Evolutionary conservation across 2,888 invertebrate species (phyloP).

Genomic region (Temnothorax ravouxi): DNA sequence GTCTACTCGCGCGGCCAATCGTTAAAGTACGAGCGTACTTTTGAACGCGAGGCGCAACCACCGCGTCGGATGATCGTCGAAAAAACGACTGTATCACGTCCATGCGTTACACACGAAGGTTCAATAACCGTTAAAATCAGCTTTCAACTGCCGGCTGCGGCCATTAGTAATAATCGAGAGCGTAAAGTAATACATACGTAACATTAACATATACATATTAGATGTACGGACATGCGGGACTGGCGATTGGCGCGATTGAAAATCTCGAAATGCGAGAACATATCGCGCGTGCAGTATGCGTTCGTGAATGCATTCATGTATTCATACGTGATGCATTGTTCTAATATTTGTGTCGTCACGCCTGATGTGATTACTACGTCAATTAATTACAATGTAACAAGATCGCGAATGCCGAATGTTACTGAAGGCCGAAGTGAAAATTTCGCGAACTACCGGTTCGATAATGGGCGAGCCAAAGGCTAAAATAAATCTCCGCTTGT

Average conservation of each 20-base stretch:
- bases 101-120: background rate
- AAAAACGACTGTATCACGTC: background rate
- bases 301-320: slow-evolving; percentile 4
- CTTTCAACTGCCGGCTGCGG: slow-evolving; percentile 12
- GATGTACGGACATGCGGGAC: background rate
- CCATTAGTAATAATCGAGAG: slow-evolving; percentile 32
- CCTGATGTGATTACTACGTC: slow-evolving; percentile 40
- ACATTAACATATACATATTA: slow-evolving; percentile 36
- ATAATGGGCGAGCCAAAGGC: background rate
- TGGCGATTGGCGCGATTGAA: slow-evolving; percentile 12
- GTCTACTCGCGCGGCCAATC: background rate
- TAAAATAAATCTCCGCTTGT: background rate
- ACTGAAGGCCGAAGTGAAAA: background rate
- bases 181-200: slow-evolving; percentile 14
- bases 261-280: slow-evolving; percentile 46
- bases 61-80: background rate
- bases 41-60: background rate
- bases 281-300: background rate
- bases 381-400: slow-evolving; percentile 39
- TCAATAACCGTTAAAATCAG: slow-evolving; percentile 50
- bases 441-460: slow-evolving; percentile 11
- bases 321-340: slow-evolving; percentile 19
- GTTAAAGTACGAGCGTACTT: slow-evolving; percentile 29
- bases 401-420: background rate
- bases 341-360: slow-evolving; percentile 47